Conservation (phyloP, 2,113 vertebrate species). For the Ptyas mucosa region DNA sequence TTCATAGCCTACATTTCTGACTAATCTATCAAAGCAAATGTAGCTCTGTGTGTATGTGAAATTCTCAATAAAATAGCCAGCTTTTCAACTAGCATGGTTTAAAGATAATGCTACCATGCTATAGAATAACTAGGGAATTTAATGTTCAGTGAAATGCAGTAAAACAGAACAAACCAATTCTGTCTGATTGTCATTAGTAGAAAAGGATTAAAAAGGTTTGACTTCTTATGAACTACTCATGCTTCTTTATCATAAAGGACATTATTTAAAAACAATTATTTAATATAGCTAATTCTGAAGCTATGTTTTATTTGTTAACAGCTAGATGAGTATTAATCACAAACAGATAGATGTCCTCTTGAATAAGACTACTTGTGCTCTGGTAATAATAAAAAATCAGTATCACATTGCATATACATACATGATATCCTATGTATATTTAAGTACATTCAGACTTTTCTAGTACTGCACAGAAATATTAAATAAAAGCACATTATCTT, state of each 20-base stretch:
- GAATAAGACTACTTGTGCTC: neutral
- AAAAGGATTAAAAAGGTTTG: neutral
- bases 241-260: neutral
- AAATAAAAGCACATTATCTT: neutral
- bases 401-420: neutral
- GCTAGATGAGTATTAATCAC: neutral
- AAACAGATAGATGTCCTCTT: neutral
- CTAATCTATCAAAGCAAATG: neutral
- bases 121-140: neutral
- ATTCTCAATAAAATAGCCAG: neutral
- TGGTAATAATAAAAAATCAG: neutral
- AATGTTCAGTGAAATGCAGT: neutral
- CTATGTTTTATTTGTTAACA: neutral
- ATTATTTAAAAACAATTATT: neutral
- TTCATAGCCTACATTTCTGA: neutral
- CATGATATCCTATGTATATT: neutral
- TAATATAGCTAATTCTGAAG: neutral
- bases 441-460: neutral
- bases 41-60: neutral
- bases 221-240: neutral
- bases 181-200: neutral
- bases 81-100: neutral
- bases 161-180: neutral
- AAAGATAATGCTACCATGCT: neutral
- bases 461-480: neutral